These are phyloP conservation scores for Agriotes lineatus DNA, from an alignment of 2,888 invertebrate species.

Conservation along the genomic window DNA sequence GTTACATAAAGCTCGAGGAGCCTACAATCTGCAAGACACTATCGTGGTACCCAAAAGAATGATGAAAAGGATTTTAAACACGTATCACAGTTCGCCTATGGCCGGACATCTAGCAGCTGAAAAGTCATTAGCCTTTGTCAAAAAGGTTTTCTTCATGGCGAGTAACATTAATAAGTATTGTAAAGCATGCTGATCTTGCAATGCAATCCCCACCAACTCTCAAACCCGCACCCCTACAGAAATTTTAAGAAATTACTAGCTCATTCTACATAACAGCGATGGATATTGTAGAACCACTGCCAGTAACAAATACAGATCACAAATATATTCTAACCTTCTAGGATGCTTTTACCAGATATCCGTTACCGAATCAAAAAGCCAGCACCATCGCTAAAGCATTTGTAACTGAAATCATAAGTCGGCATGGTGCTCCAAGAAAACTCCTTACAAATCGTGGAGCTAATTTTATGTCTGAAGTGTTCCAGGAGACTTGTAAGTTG, in stretches of 20 bases:
- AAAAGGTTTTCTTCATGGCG: not conserved
- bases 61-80: too few relatives aligned
- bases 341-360: conserved; percentile 52
- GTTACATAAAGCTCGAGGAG: too few relatives aligned
- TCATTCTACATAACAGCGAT: conserved; percentile 50
- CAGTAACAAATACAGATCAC: conserved; percentile 46
- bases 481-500: conserved; percentile 50
- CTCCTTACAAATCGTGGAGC: conserved; percentile 54
- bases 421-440: conserved; percentile 51
- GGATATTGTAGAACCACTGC: conserved; percentile 55
- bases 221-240: conserved; percentile 46
- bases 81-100: conserved; percentile 7
- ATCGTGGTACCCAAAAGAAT: too few relatives aligned
- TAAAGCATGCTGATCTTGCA: conserved; percentile 50
- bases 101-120: not conserved
- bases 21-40: too few relatives aligned
- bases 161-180: not conserved
- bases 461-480: conserved; percentile 51
- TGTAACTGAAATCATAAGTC: conserved; percentile 48
- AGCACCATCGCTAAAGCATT: conserved; percentile 51
- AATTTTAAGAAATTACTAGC: conserved; percentile 37
- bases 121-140: not conserved
- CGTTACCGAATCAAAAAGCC: conserved; percentile 51
- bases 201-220: conserved; percentile 49
- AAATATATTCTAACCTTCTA: conserved; percentile 54